Conservation (phyloP, 2,113 vertebrate genomes). For the Sclerurus mexicanus region DNA sequence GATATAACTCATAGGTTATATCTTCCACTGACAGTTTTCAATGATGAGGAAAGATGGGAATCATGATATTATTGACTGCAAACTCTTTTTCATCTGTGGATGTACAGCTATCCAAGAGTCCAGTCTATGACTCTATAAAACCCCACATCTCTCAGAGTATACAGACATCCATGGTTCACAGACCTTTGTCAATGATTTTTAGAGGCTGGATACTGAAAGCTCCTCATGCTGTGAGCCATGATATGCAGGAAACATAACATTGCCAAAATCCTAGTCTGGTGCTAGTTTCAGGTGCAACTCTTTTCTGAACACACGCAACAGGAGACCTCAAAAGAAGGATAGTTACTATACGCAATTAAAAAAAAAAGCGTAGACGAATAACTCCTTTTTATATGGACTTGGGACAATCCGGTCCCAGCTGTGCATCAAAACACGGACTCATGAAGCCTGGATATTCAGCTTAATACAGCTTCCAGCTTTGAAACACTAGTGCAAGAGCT, state of each 20-base stretch:
- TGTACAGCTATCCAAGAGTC: not conserved
- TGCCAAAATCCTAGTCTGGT: not conserved
- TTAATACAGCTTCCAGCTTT: not conserved
- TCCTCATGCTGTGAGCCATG: not conserved
- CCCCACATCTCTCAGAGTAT: not conserved
- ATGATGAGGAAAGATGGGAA: not conserved
- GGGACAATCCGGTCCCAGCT: not conserved
- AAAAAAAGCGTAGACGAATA: not conserved
- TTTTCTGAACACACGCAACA: not conserved
- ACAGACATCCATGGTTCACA: not conserved
- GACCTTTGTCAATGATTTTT: not conserved
- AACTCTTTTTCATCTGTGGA: not conserved
- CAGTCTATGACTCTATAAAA: not conserved
- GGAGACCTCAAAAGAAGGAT: not conserved
- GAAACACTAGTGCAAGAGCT: not conserved
- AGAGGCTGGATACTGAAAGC: not conserved
- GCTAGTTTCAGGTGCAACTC: not conserved
- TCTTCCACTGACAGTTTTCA: not conserved
- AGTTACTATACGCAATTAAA: not conserved
- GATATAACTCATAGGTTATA: not conserved
- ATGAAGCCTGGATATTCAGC: fast-evolving
- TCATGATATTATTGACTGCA: not conserved
- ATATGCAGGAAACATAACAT: not conserved
- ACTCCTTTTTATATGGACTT: not conserved
- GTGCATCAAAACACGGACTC: not conserved